Evolutionary conservation across 2,113 vertebrate genomes (phyloP), one percentile per base, ranked within the genome.

Genomic region (Xenopus laevis): DNA sequence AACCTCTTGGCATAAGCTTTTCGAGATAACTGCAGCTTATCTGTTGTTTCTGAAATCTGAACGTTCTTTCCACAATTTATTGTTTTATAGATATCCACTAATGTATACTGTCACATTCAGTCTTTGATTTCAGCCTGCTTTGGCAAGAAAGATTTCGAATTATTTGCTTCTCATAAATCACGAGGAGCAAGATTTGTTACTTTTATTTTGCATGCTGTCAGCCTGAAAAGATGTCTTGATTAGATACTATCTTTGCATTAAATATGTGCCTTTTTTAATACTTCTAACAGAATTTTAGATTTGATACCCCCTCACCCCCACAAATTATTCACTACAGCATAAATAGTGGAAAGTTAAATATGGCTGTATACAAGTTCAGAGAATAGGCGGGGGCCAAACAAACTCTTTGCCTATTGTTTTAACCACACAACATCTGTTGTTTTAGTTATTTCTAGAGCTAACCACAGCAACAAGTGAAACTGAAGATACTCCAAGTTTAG

Each of bases 51-150:
- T 50, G 55, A 50, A 61, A 33, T 68, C 17, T 16, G 16, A 45
- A 20, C 44, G 15, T 68, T 68, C 21, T 67, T 74, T 60, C 27
- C 66, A 30, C 65, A 65, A 53, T 74, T 68, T 74, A 68, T 61
- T 67, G 55, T 68, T 74, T 61, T 20, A 74, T 74, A 75, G 68
- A 75, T 75, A 75, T 75, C 45, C 13, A 44, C 65, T 21, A 75
- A 76, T 76, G 23, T 30, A 53, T 62, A 27, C 30, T 63, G 66
- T 40, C 27, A 62, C 9, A 17, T 30, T 47, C n/a, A 52, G 13
- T 52, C 16, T 33, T 27, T 33, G 55, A 62, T 61, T 50, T 53
- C 53, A 55, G 15, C 53, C 17, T 55, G 46, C 46, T 23, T 69
- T 21, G 61, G 33, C 13, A 55, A 60, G 15, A 69, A 55, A 52